Evolutionary conservation across 1,140 invertebrate genomes (phyloP).

Genomic region (Caenorhabditis latens): DNA sequence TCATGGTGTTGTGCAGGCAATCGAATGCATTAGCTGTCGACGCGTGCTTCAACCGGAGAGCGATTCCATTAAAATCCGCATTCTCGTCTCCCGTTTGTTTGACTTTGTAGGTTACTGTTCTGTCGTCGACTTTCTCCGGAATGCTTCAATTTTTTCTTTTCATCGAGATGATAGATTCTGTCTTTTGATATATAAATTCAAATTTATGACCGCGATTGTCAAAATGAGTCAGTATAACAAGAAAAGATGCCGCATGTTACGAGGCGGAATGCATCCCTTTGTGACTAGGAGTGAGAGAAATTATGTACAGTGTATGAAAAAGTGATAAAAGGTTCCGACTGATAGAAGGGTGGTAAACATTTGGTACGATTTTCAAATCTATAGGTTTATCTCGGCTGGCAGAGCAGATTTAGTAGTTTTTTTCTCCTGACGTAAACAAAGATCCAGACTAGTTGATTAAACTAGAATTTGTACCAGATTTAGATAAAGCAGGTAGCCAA

Average conservation of each 20-base stretch:
- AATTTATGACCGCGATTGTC: neutral
- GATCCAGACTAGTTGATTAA: slow-evolving; percentile 24
- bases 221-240: slow-evolving; percentile 34
- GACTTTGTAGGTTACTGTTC: slow-evolving; percentile 50
- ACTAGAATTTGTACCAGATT: neutral
- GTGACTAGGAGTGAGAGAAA: slow-evolving; percentile 9
- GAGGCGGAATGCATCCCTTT: slow-evolving; percentile 34
- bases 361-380: slow-evolving; percentile 17
- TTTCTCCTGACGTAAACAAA: neutral
- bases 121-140: slow-evolving; percentile 7
- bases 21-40: slow-evolving; percentile 36
- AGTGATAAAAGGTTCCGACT: slow-evolving; percentile 10
- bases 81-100: slow-evolving; percentile 15
- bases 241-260: slow-evolving; percentile 25
- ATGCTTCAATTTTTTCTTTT: neutral
- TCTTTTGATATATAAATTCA: neutral
- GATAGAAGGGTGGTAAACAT: neutral
- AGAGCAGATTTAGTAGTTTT: slow-evolving; percentile 2
- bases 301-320: neutral
- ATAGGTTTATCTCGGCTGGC: neutral
- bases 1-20: neutral
- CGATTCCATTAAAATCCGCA: slow-evolving; percentile 32
- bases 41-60: slow-evolving; percentile 7
- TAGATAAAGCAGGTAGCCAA: neutral
- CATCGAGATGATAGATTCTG: neutral